These are phyloP conservation scores for Psittacara wagleri DNA, from an alignment of 2,113 vertebrate genomes.

Conservation along the genomic window DNA sequence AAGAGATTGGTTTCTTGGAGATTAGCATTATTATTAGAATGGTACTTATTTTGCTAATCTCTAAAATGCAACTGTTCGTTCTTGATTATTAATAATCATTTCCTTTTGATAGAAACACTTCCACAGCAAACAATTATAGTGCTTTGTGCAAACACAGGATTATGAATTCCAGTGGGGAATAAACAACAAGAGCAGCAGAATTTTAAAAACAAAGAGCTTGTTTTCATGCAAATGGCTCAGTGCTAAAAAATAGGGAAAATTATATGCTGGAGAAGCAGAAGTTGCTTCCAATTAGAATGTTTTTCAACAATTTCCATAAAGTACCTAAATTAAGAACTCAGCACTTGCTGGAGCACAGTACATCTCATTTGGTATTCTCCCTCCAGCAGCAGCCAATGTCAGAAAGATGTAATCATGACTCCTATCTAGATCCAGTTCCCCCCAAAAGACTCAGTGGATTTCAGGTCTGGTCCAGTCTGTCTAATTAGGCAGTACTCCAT, in stretches of 20 bases:
- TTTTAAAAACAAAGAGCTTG: conserved; percentile 53
- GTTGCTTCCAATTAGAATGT: conserved; percentile 61
- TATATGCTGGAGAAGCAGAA: conserved; percentile 44
- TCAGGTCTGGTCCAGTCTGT: background rate
- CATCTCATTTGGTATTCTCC: conserved; percentile 8
- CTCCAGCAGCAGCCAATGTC: conserved; percentile 13
- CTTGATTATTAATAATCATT: conserved; percentile 61
- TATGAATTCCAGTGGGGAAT: conserved; percentile 66
- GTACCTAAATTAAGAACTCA: conserved; percentile 41
- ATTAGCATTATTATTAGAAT: conserved; percentile 53
- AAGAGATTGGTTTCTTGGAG: conserved; percentile 22
- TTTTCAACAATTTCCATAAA: conserved; percentile 57
- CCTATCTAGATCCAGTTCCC: background rate
- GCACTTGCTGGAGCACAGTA: conserved; percentile 5
- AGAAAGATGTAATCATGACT: background rate
- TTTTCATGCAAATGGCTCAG: conserved; percentile 57
- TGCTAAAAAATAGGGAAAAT: conserved; percentile 37
- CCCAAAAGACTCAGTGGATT: background rate
- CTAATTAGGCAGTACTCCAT: background rate
- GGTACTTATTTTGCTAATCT: conserved; percentile 44
- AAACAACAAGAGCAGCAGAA: conserved; percentile 55
- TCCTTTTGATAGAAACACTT: conserved; percentile 63
- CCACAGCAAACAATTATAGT: conserved; percentile 59
- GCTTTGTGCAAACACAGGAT: conserved; percentile 63
- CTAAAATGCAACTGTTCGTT: conserved; percentile 49